These are phyloP conservation scores for Melinaea menophilus DNA, from an alignment of 2,888 invertebrate species.

Conservation along the genomic window DNA sequence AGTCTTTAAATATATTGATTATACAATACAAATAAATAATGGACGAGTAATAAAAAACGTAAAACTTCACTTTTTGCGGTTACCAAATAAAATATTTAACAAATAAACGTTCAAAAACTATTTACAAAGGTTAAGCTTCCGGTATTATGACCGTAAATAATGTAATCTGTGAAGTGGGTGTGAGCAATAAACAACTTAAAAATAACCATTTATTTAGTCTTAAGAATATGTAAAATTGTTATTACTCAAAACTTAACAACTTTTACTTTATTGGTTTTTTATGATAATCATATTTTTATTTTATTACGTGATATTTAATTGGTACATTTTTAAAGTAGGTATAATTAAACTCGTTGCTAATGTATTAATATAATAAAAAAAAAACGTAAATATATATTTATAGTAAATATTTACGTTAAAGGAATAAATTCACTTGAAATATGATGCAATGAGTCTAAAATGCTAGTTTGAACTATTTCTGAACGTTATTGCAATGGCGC, in stretches of 20 bases:
- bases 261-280: too few relatives aligned
- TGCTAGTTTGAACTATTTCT: conserved; percentile 10
- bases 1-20: too few relatives aligned
- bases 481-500: conserved; percentile 31
- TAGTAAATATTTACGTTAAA: background rate
- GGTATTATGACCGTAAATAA: conserved; percentile 6
- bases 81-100: background rate
- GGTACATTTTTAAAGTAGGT: too few relatives aligned
- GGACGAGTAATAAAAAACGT: background rate
- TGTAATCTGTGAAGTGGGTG: conserved; percentile 1
- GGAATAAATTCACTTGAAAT: background rate
- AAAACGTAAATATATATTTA: background rate
- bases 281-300: too few relatives aligned
- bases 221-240: too few relatives aligned
- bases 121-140: conserved; percentile 6
- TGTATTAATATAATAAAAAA: background rate
- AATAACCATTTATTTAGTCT: background rate
- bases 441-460: background rate
- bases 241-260: too few relatives aligned
- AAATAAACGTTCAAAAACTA: background rate
- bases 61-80: background rate
- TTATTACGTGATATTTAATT: too few relatives aligned
- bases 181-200: conserved; percentile 1
- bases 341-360: background rate
- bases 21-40: background rate